phyloP scores from a whole-genome alignment of 2,113 vertebrate species.

The Pygathrix nemaeus region DNA sequence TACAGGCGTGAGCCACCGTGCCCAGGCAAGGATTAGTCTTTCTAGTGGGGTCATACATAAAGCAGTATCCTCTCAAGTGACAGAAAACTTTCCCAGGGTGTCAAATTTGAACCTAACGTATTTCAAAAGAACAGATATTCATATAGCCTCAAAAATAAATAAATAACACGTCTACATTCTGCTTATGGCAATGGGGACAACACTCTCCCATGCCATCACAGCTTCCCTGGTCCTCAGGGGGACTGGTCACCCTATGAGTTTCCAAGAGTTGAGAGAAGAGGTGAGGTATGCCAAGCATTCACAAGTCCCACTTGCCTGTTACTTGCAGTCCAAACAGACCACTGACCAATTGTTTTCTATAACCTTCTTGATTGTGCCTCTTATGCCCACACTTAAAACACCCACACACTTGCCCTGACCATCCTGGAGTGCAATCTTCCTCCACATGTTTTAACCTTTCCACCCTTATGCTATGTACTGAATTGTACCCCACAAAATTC shows the following conservation, averaged over 20 bases:
- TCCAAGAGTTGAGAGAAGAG: background rate
- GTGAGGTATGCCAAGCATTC: background rate
- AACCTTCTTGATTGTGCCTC: background rate
- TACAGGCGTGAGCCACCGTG: too few relatives aligned
- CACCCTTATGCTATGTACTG: background rate
- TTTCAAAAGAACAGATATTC: background rate
- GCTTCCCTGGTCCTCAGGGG: background rate
- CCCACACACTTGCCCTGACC: background rate
- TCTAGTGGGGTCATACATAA: background rate
- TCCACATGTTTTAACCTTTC: background rate
- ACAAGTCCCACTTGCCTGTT: background rate
- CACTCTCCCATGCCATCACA: background rate
- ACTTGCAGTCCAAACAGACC: background rate
- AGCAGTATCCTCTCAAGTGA: background rate
- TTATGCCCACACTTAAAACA: background rate
- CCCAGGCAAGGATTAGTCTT: background rate
- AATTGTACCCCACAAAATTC: background rate
- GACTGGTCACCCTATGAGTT: background rate
- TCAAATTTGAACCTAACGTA: background rate
- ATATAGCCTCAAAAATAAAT: background rate
- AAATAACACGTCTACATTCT: background rate
- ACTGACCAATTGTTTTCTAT: background rate
- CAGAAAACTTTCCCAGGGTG: background rate
- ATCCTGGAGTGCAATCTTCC: background rate
- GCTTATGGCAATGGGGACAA: background rate